Base-by-base conservation (phyloP, 2,888 invertebrate genomes). In the Chaitophorus viminalis region DNA sequence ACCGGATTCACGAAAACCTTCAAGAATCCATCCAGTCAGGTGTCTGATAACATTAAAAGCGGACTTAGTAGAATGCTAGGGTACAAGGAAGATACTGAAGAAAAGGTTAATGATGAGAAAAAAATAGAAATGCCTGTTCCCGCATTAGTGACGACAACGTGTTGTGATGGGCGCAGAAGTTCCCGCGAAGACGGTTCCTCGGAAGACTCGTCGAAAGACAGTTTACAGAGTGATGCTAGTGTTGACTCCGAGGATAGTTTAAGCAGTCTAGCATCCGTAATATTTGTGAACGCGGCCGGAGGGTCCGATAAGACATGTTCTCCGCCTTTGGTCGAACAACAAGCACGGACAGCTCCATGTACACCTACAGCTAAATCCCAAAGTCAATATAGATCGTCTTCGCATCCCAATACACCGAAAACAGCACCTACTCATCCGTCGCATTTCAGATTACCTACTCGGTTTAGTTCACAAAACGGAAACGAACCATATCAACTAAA, bases 161-260 rank as follows among this genome's bases (percentile, higher is more conserved):
- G 84, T 54, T 84, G 78, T 88, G 76, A 86, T 76, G 96, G 95
- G 91, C 92, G 97, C 88, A 93, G 96, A 84, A 94, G 95, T 90
- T 97, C 97, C 0, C 94, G 94, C 90, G 97, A 97, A 91, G 97
- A 97, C 90, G 97, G 97, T 25, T 97, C 97, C 31, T 89, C 89
- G 0, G 89, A 89, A 81, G 96, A 96, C 91, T 96, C 96, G 11
- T 96, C 96, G 3, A 96, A 96, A 92, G 96, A 96, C 90, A 97
- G 97, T 91, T 93, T 97, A 89, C 97, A 97, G 92, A 97, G 97
- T 91, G 98, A 98, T 91, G 97, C 97, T 1, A 97, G 97, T 92
- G 96, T 97, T 65, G 98, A 98, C 91, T 97, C 97, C 1, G 97
- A 98, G 91, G 97, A 98, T 91, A 97, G 97, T 91, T 52, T 89